Evolutionary conservation across 2,113 vertebrate species (phyloP).

Genomic region (Brachyhypopomus occidentalis): DNA sequence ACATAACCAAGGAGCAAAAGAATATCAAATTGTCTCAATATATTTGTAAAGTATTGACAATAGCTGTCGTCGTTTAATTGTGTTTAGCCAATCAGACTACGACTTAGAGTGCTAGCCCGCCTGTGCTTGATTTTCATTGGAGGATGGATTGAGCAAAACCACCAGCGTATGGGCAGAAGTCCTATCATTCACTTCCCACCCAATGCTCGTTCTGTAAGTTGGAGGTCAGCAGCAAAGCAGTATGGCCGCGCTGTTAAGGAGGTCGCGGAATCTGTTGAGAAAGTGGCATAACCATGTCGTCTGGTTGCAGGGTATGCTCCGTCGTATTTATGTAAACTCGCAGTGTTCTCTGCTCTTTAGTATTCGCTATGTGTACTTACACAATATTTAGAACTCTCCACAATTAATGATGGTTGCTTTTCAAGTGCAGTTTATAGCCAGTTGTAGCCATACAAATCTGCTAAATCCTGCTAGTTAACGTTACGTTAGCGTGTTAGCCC

Average conservation of each 20-base stretch:
- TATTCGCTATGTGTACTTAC: too few relatives aligned
- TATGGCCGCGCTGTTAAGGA: slow-evolving; percentile 77
- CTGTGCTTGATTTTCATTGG: slow-evolving; percentile 57
- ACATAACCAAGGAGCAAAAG: too few relatives aligned
- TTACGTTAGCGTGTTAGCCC: not conserved
- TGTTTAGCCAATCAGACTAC: not conserved
- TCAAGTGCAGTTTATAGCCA: not conserved
- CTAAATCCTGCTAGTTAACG: not conserved
- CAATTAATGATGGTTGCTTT: not conserved
- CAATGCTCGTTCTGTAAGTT: slow-evolving; percentile 45
- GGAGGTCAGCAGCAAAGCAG: slow-evolving; percentile 71
- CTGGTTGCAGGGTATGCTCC: slow-evolving; percentile 64
- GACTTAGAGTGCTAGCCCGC: slow-evolving; percentile 24
- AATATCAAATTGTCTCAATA: too few relatives aligned
- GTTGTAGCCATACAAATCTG: not conserved
- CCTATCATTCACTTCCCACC: slow-evolving; percentile 36
- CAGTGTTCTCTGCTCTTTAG: not conserved
- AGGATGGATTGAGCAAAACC: not conserved
- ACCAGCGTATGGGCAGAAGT: slow-evolving; percentile 58
- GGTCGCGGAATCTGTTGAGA: slow-evolving; percentile 66
- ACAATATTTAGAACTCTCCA: not conserved
- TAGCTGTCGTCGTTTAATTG: not conserved
- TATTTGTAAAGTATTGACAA: not conserved
- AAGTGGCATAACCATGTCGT: slow-evolving; percentile 69
- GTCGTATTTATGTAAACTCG: not conserved